These are phyloP conservation scores for Eremobia ochroleuca DNA, from an alignment of 2,888 invertebrate genomes.

Conservation along the genomic window DNA sequence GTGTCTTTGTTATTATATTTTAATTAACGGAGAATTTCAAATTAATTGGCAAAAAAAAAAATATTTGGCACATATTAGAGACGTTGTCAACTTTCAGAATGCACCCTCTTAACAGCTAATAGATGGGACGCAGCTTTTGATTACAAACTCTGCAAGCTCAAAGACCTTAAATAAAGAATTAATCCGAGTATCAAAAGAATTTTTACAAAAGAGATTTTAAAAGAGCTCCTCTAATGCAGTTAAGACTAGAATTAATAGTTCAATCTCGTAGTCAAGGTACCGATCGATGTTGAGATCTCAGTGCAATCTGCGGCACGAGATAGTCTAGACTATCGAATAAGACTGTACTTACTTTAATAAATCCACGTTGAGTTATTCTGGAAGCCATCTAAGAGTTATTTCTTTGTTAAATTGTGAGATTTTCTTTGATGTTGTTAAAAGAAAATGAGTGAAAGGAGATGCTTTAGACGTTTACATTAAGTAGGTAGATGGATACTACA, in stretches of 20 bases:
- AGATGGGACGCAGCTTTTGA: neutral
- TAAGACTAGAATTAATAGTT: constrained; percentile 43
- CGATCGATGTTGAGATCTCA: constrained; percentile 28
- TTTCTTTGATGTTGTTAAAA: constrained; percentile 9
- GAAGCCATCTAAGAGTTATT: constrained; percentile 25
- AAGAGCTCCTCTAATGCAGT: constrained; percentile 12
- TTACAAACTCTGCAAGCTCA: neutral
- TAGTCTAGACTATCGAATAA: constrained; percentile 42
- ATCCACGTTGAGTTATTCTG: constrained; percentile 45
- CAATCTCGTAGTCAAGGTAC: constrained; percentile 32
- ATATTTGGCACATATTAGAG: too few species aligned
- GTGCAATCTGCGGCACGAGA: constrained; percentile 36
- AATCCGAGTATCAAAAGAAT: neutral
- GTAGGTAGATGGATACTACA: neutral
- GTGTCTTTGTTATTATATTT: too few species aligned
- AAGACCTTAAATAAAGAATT: constrained; percentile 2
- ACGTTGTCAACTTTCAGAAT: neutral
- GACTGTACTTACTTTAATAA: constrained; percentile 43
- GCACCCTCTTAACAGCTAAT: neutral
- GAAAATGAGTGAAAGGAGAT: neutral
- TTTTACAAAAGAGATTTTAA: constrained; percentile 14
- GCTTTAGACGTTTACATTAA: neutral
- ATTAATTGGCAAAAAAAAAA: too few species aligned
- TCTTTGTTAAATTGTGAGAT: constrained; percentile 28
- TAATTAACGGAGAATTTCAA: too few species aligned